Evolutionary conservation across 2,888 invertebrate species (phyloP).

Genomic region (Thera obeliscata): DNA sequence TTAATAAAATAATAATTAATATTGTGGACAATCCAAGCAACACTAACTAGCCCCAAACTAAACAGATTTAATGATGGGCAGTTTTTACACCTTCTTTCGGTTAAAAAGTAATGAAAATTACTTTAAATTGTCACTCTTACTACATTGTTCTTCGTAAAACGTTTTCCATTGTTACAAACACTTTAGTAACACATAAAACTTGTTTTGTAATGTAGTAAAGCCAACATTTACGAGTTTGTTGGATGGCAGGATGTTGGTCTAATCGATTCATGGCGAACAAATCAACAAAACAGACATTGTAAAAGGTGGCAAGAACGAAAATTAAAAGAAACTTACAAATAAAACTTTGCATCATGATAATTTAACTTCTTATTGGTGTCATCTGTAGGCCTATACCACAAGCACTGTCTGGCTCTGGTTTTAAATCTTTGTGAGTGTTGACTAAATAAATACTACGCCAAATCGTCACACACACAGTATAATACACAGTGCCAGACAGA

Average conservation of each 20-base stretch:
- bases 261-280: neutral
- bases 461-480: too few relatives aligned
- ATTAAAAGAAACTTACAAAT: neutral
- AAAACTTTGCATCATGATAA: too few relatives aligned
- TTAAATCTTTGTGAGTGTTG: too few relatives aligned
- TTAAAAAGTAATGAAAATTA: neutral
- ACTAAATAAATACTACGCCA: too few relatives aligned
- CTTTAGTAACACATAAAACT: conserved; percentile 23
- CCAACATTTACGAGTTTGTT: conserved; percentile 40
- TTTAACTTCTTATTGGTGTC: too few relatives aligned
- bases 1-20: too few relatives aligned
- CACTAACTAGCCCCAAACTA: too few relatives aligned
- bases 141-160: neutral
- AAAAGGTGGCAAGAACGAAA: neutral
- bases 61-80: neutral
- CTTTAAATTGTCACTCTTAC: neutral
- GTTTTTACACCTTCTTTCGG: neutral
- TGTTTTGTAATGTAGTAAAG: conserved; percentile 41
- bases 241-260: neutral
- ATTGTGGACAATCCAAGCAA: too few relatives aligned
- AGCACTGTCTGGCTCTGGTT: too few relatives aligned
- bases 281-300: neutral
- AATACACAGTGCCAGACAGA: too few relatives aligned
- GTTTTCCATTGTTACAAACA: conserved; percentile 16
- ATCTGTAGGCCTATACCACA: too few relatives aligned